A percentile compares a stretch with the other conserved stretches of the same genome.
phyloP scores from a whole-genome alignment of 2,113 vertebrate species.

The Merops nubicus region DNA sequence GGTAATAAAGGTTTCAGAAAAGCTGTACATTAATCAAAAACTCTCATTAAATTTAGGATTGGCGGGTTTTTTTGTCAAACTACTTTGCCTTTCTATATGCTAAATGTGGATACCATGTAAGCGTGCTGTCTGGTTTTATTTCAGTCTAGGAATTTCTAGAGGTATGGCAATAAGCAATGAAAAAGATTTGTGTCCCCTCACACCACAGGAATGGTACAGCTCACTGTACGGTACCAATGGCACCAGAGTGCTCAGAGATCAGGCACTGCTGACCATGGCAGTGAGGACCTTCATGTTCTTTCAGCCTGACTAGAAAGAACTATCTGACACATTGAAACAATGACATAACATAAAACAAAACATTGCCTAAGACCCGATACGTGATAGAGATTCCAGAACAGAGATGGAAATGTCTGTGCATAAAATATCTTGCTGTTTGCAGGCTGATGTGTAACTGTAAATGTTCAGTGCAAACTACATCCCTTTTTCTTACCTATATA shows the following conservation, averaged over 20 bases:
- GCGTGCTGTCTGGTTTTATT: not conserved
- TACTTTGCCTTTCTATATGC: not conserved
- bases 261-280: not conserved
- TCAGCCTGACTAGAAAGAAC: not conserved
- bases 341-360: not conserved
- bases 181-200: not conserved
- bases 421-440: not conserved
- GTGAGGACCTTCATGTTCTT: not conserved
- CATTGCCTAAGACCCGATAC: not conserved
- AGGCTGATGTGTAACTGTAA: not conserved
- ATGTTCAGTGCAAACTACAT: not conserved
- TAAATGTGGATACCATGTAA: not conserved
- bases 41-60: not conserved
- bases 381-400: not conserved
- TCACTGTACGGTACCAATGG: rapidly evolving
- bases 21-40: not conserved
- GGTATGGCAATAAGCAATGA: not conserved
- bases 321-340: not conserved
- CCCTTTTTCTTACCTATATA: not conserved
- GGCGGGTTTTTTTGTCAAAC: not conserved
- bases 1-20: not conserved
- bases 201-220: not conserved
- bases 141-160: not conserved
- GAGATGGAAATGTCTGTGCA: not conserved
- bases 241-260: not conserved